These are phyloP conservation scores for Melanostoma mellinum DNA, from an alignment of 2,888 invertebrate species.

Conservation along the genomic window DNA sequence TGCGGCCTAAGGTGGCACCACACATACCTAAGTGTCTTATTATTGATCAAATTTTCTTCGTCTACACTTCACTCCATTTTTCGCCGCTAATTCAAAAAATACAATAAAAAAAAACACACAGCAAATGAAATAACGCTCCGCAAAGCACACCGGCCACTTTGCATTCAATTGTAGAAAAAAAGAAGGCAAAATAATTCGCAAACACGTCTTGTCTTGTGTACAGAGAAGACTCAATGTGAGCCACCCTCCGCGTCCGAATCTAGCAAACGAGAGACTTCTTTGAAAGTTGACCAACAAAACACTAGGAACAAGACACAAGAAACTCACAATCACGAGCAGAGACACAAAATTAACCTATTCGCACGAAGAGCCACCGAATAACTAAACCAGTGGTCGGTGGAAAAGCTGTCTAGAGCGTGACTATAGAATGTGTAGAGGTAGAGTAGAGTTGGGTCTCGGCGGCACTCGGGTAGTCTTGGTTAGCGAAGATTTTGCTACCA, in stretches of 20 bases:
- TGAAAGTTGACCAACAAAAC: slow-evolving; percentile 49
- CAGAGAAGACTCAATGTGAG: slow-evolving; percentile 43
- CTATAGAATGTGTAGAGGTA: too few species aligned
- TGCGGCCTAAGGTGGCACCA: slow-evolving; percentile 46
- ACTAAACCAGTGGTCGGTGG: slow-evolving; percentile 64
- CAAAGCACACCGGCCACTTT: slow-evolving; percentile 66
- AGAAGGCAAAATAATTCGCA: slow-evolving; percentile 25
- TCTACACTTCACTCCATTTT: slow-evolving; percentile 31
- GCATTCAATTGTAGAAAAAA: slow-evolving; percentile 55
- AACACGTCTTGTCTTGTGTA: slow-evolving; percentile 43
- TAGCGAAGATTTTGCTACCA: slow-evolving; percentile 43
- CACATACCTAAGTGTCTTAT: slow-evolving; percentile 65
- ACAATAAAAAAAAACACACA: slow-evolving; percentile 32
- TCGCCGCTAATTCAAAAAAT: slow-evolving; percentile 24
- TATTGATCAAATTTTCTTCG: slow-evolving; percentile 66
- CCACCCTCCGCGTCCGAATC: slow-evolving; percentile 21
- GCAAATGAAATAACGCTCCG: slow-evolving; percentile 25
- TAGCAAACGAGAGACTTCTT: slow-evolving; percentile 2
- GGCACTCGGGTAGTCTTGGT: neutral
- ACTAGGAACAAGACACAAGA: slow-evolving; percentile 41
- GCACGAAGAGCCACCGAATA: slow-evolving; percentile 59
- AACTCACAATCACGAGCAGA: slow-evolving; percentile 13
- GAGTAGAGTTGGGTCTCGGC: too few species aligned
- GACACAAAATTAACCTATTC: slow-evolving; percentile 24
- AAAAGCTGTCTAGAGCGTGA: slow-evolving; percentile 57